Percentiles rank a stretch among this genome's conserved stretches.
Conservation (phyloP, 2,888 invertebrate genomes). For the Tromatobia lineatoria region DNA sequence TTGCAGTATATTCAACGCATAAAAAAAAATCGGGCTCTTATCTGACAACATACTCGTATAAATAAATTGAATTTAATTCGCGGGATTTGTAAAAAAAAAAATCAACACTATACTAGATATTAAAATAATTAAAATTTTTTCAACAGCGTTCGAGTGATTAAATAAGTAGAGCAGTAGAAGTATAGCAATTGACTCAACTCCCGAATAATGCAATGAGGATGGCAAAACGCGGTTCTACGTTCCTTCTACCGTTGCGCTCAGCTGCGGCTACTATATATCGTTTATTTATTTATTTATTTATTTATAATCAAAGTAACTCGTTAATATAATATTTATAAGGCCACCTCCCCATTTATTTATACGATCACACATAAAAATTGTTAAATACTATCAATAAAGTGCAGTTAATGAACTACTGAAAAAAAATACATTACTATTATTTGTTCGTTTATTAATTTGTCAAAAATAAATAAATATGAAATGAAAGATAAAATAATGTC, state of each 20-base stretch:
- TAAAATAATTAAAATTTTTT: no score
- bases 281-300: conserved; percentile 36
- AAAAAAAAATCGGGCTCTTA: no score
- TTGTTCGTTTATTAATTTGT: no score
- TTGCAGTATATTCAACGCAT: no score
- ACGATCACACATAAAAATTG: neutral
- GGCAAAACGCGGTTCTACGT: conserved; percentile 61
- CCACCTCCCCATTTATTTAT: neutral
- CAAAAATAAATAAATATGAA: no score
- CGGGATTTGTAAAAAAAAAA: no score
- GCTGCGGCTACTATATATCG: conserved; percentile 25
- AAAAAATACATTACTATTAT: neutral
- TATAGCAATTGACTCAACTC: conserved; percentile 26
- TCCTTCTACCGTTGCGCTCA: conserved; percentile 46
- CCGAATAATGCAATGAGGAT: conserved; percentile 43
- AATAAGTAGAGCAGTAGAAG: neutral
- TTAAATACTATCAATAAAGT: conserved; percentile 10
- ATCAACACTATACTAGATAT: no score
- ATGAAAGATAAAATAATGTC: no score
- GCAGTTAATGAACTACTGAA: neutral
- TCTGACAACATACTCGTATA: no score
- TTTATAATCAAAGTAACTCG: conserved; percentile 12
- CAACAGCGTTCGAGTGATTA: neutral
- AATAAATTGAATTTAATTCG: no score
- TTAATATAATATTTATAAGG: neutral